Evolutionary conservation across 2,797 vertebrate genomes (phyloP), one percentile per base, ranked within the genome.

Genomic region (Pantherophis alleghaniensis): DNA sequence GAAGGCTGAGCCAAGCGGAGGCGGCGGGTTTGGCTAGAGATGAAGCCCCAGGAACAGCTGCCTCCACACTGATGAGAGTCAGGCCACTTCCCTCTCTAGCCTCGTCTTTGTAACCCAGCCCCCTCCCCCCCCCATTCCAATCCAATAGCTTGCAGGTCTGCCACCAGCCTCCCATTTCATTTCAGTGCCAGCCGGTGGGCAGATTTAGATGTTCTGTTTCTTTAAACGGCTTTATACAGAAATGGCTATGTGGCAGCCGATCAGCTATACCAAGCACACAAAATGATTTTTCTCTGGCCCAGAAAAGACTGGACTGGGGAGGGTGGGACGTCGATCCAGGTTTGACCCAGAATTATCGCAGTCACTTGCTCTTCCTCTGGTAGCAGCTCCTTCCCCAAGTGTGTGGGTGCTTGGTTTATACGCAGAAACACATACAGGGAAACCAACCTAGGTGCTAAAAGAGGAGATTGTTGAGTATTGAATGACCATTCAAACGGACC

Each of bases 1-100:
- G 93, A 95, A 94, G 95, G 86, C 94, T 95, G 94, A 86, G 88
- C 32, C 91, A 92, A 90, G 47, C 16, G 5, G 91, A 90, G 61
- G 87, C 69, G 5, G n/a, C 0, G 3, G 37, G 53, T 5, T 63
- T 87, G 61, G 74, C 90, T 55, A 26, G 55, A 47, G n/a, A 55
- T 7, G 10, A n/a, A 90, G n/a, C 4, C 63, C 47, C 20, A 42
- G 66, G 32, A 92, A 32, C 56, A 88, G 86, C n/a, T 88, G 91
- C 66, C 86, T 32, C 5, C n/a, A 16, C 10, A n/a, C 14, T 32
- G 51, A n/a, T 28, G 86, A 86, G 87, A 86, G 1, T 4, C 14
- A 56, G 51, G 86, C 51, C 47, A 18, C 89, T 51, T 57, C 12
- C 32, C 37, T 83, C 37, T 83, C 37, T 47, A 20, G 26, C 24